Percentiles rank a stretch among this genome's conserved stretches.
Conservation (phyloP, 2,113 vertebrate genomes). For the Atlantisia rogersi region DNA sequence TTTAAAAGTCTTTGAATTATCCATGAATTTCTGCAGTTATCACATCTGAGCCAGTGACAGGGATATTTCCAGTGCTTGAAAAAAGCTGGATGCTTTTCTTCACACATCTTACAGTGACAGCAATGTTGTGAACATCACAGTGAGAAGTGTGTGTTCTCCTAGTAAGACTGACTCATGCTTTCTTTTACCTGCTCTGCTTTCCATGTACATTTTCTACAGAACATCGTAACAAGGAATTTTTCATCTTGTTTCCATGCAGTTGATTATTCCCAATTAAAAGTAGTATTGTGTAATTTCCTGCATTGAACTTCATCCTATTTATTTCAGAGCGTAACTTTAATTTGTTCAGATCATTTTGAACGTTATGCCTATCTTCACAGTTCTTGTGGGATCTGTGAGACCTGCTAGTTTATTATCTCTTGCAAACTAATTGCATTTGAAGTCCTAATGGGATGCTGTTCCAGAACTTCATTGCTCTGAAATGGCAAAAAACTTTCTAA, state of each 20-base stretch:
- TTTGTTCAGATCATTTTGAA: constrained; percentile 4
- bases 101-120: not conserved
- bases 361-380: not conserved
- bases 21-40: not conserved
- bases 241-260: not conserved
- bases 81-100: not conserved
- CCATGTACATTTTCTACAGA: not conserved
- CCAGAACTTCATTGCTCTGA: not conserved
- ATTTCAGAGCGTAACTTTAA: constrained; percentile 15
- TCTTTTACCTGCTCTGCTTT: not conserved
- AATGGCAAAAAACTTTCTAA: constrained; percentile 13
- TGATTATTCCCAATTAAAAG: not conserved
- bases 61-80: not conserved
- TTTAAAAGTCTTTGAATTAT: not conserved
- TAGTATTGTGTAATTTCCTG: not conserved
- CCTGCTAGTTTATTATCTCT: constrained; percentile 22
- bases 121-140: not conserved
- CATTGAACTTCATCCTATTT: not conserved
- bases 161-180: not conserved
- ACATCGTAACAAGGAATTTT: not conserved
- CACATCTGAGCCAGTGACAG: not conserved
- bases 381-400: not conserved
- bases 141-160: not conserved
- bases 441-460: constrained; percentile 8
- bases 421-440: constrained; percentile 19